Percentiles rank a stretch among this genome's conserved stretches.
phyloP scores from a whole-genome alignment of 1,140 invertebrate species.

The Gerris buenoi region DNA sequence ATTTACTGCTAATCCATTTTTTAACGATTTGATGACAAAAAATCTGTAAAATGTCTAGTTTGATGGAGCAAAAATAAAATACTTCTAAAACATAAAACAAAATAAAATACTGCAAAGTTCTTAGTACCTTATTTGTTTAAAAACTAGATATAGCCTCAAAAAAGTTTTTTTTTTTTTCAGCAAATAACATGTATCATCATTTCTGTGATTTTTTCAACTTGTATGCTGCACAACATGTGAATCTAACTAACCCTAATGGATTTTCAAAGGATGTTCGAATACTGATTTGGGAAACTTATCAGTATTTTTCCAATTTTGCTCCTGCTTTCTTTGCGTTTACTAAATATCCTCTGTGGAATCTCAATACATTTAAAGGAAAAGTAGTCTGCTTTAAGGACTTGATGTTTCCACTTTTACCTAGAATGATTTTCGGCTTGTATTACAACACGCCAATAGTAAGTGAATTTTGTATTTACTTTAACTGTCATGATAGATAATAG shows the following conservation, averaged over 20 bases:
- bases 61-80: neutral
- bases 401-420: slow-evolving; percentile 81
- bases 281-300: slow-evolving; percentile 85
- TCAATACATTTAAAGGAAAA: slow-evolving; percentile 69
- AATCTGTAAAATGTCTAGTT: no score
- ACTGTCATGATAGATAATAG: neutral
- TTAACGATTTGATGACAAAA: no score
- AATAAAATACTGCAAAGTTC: slow-evolving; percentile 6
- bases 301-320: slow-evolving; percentile 55
- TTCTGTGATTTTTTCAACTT: slow-evolving; percentile 98
- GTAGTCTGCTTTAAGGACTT: slow-evolving; percentile 82
- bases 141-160: slow-evolving; percentile 8
- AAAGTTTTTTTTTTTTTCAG: slow-evolving; percentile 38
- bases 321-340: slow-evolving; percentile 82
- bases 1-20: no score
- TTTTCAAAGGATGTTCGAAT: slow-evolving; percentile 79
- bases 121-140: slow-evolving; percentile 8
- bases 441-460: slow-evolving; percentile 95
- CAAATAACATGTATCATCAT: slow-evolving; percentile 97
- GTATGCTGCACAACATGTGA: slow-evolving; percentile 84
- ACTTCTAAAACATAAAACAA: slow-evolving; percentile 7
- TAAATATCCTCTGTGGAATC: slow-evolving; percentile 62
- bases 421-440: slow-evolving; percentile 93
- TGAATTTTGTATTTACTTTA: slow-evolving; percentile 21
- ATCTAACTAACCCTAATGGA: slow-evolving; percentile 53